Evolutionary conservation across 2,888 invertebrate genomes (phyloP), one percentile per base, ranked within the genome.

Genomic region (Zele albiditarsus): DNA sequence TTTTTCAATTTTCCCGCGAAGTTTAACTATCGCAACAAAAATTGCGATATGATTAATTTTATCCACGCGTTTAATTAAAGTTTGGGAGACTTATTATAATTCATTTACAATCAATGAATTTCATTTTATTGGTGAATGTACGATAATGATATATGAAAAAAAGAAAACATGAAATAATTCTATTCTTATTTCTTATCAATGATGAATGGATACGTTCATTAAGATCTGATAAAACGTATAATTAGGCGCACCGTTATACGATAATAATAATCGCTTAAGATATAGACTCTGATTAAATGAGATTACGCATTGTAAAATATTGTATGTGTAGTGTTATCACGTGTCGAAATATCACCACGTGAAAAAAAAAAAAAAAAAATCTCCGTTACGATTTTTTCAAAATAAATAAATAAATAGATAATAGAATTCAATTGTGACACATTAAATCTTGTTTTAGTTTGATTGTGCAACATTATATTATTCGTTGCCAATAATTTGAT

Each of bases 361-460:
- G 33, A 71, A 65, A 69, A 23, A 65, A 58, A 27, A 63, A 71
- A 65, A 69, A 23, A 65, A 58, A 27, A 63, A 25, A 58, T 31
- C 25, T 68, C 49, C 68, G 33, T 57, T 58, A 63, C 73, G 57
- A 71, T 63, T 42, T 49, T 49, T 70, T 77, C 75, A 80, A 73
- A 84, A 84, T 84, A 86, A 85, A 85, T 85, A 86, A 84, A 85
- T 86, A 84, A 86, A 85, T 85, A 84, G 66, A 81, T 38, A 38
- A 82, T 79, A 84, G 80, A 80, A 80, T 82, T 84, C 78, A 79
- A 79, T 82, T 79, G 79, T 76, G 78, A 82, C 74, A 71, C 81
- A 25, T 49, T 67, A 38, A n/a, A 62, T 62, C 33, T 31, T 31
- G 60, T 27, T 60, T 60, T 60, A 80, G 80, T 82, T 84, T 78